Evolutionary conservation across 2,888 invertebrate species (phyloP).

Genomic region (Cancer borealis): DNA sequence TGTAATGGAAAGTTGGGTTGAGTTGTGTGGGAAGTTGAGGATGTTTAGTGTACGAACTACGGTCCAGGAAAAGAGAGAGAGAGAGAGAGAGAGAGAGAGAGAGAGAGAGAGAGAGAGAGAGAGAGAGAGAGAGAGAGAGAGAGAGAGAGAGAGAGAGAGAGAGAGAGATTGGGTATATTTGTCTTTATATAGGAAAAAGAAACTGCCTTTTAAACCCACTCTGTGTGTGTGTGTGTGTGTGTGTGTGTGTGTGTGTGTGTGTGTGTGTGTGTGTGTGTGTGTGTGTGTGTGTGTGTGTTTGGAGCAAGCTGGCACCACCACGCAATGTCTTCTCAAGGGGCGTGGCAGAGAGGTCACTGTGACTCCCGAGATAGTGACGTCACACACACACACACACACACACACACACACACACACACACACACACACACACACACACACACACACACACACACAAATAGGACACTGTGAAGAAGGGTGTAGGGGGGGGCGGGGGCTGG

Average conservation of each 20-base stretch:
- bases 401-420: constrained; percentile 13
- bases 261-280: neutral
- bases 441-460: too few species aligned
- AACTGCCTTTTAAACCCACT: neutral
- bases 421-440: neutral
- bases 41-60: too few species aligned
- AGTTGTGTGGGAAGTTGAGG: too few species aligned
- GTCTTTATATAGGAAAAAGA: too few species aligned
- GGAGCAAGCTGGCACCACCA: too few species aligned
- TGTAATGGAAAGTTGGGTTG: too few species aligned
- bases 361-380: too few species aligned
- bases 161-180: neutral
- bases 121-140: neutral
- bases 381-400: constrained; percentile 18
- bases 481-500: neutral
- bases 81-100: neutral
- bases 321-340: too few species aligned
- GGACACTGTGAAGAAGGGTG: neutral
- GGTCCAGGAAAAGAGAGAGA: too few species aligned
- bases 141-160: neutral
- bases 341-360: too few species aligned
- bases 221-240: constrained; percentile 34
- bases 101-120: neutral
- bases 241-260: neutral
- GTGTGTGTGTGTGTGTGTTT: too few species aligned